These are phyloP conservation scores for Tolmerus cingulatus DNA, from an alignment of 2,888 invertebrate genomes.

Conservation along the genomic window DNA sequence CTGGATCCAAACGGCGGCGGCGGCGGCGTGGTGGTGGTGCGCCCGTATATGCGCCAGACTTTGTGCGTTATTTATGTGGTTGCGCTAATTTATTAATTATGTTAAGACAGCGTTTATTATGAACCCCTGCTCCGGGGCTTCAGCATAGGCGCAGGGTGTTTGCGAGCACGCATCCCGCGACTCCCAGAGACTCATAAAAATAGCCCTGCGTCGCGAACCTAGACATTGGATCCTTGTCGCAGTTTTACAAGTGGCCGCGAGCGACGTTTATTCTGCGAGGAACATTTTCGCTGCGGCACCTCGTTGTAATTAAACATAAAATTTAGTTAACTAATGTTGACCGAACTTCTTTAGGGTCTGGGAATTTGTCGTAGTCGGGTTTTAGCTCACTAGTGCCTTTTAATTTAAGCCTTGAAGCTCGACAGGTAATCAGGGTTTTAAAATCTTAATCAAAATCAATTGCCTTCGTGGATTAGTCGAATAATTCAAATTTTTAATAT, in stretches of 20 bases:
- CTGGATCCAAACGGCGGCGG: neutral
- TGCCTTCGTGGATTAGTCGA: no score
- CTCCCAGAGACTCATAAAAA: constrained; percentile 25
- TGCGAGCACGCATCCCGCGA: constrained; percentile 11
- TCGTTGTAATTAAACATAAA: neutral
- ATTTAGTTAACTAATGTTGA: neutral
- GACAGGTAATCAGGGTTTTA: no score
- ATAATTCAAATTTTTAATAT: no score
- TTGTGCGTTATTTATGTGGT: constrained; percentile 46
- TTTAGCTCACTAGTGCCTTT: neutral
- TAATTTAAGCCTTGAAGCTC: neutral
- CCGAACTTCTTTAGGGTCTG: neutral
- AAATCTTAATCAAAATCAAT: no score
- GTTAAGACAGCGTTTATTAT: constrained; percentile 44
- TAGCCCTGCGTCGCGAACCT: constrained; percentile 7
- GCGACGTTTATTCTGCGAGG: neutral
- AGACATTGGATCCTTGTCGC: constrained; percentile 45
- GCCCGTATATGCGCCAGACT: constrained; percentile 20
- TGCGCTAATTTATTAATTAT: constrained; percentile 49
- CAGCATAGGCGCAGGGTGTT: constrained; percentile 19
- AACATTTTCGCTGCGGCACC: neutral
- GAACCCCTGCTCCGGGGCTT: constrained; percentile 4
- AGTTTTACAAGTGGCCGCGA: constrained; percentile 16
- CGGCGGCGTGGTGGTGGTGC: neutral
- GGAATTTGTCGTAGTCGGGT: neutral